Evolutionary conservation across 2,888 invertebrate species (phyloP), one percentile per base, ranked within the genome.

Genomic region (Tribolium freemani): DNA sequence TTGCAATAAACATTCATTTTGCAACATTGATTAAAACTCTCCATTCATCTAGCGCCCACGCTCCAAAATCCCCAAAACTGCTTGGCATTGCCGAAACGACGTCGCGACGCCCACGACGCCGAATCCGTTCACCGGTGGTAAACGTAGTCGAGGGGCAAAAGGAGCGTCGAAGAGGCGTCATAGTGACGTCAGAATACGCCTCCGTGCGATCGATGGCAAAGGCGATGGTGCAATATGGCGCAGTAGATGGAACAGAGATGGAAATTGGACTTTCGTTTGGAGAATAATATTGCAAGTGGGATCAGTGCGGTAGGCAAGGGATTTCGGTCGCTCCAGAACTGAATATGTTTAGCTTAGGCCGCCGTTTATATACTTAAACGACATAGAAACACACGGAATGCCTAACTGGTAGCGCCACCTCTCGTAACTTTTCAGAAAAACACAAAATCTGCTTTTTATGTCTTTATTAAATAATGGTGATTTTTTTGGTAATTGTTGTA

Each of bases 171-270:
- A 21, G 68, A 48, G 68, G 60, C 69, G 61, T 69, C 69, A 69
- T 11, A 21, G 53, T 69, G 69, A 69, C 69, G 69, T 69, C 69
- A 69, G 51, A 60, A 26, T 21, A 69, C 69, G 69, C 69, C 69
- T 26, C 58, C 69, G 30, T 20, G 44, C 44, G 45, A 66, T 66
- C 66, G 56, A 66, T 66, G 13, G 11, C 5, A n/a, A 48, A 4
- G 16, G 13, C 31, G 63, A 50, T 63, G 50, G 51, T 31, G 63
- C 63, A 63, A 63, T 51, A 51, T 63, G 63, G 63, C 51, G 38
- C 38, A 38, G 26, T 30, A 20, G 21, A 48, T 26, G 48, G 38
- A 9, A 60, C 3, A 13, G 61, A 61, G 46, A 48, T 46, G 48
- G 48, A 30, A n/a, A 54, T 30, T 2, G 30, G 48, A 13, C 16